Conservation (phyloP, 1,140 invertebrate species). For the Drosophila ananassae region DNA sequence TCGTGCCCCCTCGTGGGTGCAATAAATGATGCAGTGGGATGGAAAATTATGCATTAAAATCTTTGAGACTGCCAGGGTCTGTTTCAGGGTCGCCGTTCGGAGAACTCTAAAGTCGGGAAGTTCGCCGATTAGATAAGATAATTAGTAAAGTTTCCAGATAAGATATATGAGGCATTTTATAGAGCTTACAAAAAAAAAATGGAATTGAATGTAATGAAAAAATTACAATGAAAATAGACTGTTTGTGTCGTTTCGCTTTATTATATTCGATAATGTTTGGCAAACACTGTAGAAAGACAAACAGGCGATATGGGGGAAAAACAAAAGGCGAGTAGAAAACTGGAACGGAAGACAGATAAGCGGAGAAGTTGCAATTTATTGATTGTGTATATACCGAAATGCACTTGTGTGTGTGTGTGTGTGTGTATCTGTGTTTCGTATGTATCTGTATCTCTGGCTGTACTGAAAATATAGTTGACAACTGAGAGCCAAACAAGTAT, state of each 20-base stretch:
- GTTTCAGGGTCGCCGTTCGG: constrained; percentile 6
- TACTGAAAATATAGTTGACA: constrained; percentile 68
- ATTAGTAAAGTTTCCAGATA: neutral
- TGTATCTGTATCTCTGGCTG: constrained; percentile 49
- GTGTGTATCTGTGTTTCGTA: constrained; percentile 27
- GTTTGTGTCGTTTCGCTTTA: neutral
- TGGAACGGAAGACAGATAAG: constrained; percentile 24
- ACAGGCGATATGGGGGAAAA: constrained; percentile 7
- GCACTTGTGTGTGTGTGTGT: constrained; percentile 20
- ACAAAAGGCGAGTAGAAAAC: constrained; percentile 3
- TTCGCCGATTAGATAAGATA: neutral
- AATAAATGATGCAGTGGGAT: constrained; percentile 45
- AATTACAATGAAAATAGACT: too few species aligned
- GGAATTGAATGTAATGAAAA: neutral
- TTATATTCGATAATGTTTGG: constrained; percentile 35
- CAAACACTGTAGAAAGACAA: constrained; percentile 20
- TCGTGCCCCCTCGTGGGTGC: constrained; percentile 22
- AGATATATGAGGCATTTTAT: neutral
- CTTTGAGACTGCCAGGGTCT: constrained; percentile 1
- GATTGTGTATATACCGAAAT: constrained; percentile 42
- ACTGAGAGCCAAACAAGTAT: constrained; percentile 34
- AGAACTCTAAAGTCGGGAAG: neutral
- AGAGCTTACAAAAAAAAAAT: neutral
- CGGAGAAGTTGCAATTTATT: constrained; percentile 63
- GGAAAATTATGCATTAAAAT: constrained; percentile 49